These are phyloP conservation scores for Rallus crepitans DNA, from an alignment of 2,797 vertebrate species.

Conservation along the genomic window DNA sequence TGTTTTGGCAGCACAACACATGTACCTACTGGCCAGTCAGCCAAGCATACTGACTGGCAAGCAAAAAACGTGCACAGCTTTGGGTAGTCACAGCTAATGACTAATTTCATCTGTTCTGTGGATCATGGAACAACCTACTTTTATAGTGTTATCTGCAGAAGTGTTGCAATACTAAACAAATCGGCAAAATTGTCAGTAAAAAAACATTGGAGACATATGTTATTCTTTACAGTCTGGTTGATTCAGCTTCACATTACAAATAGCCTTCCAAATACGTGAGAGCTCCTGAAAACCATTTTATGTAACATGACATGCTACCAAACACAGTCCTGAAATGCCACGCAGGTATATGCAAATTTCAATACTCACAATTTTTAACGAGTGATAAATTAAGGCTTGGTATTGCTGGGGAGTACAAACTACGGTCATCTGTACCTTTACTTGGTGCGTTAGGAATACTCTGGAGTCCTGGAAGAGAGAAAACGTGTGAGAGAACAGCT, in stretches of 20 bases:
- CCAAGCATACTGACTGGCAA: conserved; percentile 42
- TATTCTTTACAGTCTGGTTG: not conserved
- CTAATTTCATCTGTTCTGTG: conserved; percentile 62
- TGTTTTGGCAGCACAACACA: conserved; percentile 57
- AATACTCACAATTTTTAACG: not conserved
- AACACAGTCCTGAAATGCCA: not conserved
- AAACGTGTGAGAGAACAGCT: not conserved
- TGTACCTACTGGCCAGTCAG: conserved; percentile 44
- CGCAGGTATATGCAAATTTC: not conserved
- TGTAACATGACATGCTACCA: not conserved
- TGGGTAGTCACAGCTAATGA: conserved; percentile 64
- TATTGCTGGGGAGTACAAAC: not conserved
- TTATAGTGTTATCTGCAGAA: conserved; percentile 22
- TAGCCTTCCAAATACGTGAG: not conserved
- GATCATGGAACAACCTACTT: conserved; percentile 17
- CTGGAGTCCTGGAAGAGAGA: not conserved
- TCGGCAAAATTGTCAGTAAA: not conserved
- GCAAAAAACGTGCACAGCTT: conserved; percentile 44
- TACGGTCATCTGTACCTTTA: not conserved
- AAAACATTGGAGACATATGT: not conserved
- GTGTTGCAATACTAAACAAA: not conserved
- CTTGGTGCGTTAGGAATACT: not conserved
- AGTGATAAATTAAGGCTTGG: not conserved
- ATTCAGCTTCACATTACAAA: conserved; percentile 13
- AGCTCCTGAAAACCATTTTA: not conserved